Evolutionary conservation across 2,888 invertebrate genomes (phyloP), one percentile per base, ranked within the genome.

Genomic region (Nemotelus pantherinus): DNA sequence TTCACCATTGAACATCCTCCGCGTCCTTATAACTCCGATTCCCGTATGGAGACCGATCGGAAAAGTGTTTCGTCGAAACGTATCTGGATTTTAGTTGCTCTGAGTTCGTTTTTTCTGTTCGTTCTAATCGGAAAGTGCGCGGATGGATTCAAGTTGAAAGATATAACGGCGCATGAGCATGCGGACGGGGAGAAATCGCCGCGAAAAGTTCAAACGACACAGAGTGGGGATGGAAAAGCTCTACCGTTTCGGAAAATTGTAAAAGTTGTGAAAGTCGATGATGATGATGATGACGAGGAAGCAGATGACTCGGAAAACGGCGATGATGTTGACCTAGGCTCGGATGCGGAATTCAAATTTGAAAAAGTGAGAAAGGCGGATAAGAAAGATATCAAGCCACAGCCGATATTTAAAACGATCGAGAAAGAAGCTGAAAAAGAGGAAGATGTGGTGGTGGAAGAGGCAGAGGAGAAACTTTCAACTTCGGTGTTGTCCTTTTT

Each of bases 221-320:
- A 43, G 3, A 65, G 76, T 68, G 53, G 7, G 2, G 65, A 50
- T 50, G 67, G 58, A 9, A 76, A 67, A 25, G 41, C 70, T n/a
- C 41, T 53, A 77, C 70, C 85, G 80, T 86, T 86, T 82, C 85
- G 83, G 78, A 84, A 84, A 83, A 83, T 86, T 65, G 83, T 83
- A 77, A 84, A 85, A 70, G 77, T 84, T 75, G 81, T 82, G 58
- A 77, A 81, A 3, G 80, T 82, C 25, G 82, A 83, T 43, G 83
- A 82, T n/a, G 83, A 82, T 63, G 82, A 75, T 4, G 60, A 75
- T 9, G 76, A 76, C 3, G 74, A 63, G 25, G 68, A 47, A 4
- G 58, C 5, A 3, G 72, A 44, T 3, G 58, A 72, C 3, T 25
- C 4, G 45, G 77, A 68, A 41, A 60, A 74, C 43, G 67, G 43